Evolutionary conservation across 2,797 vertebrate species (phyloP), one percentile per base, ranked within the genome.

Genomic region (Ctenopoma multispine): DNA sequence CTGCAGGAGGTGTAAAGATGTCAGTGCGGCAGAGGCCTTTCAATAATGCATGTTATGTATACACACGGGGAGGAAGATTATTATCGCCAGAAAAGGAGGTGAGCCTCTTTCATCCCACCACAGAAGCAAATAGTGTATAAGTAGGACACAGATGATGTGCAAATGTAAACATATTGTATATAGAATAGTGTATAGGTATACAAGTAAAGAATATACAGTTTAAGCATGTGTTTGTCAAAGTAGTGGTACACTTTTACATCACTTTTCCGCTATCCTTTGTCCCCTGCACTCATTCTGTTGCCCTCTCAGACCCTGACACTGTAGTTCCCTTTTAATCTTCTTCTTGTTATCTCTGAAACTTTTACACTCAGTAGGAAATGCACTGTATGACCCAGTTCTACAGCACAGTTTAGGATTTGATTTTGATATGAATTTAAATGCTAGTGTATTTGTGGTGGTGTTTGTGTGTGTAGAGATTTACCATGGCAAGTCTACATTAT

Each of bases 311-410:
- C 70, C 70, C 69, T 63, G 40, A 29, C 48, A 64, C 54, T 77
- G 56, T 75, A 62, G 51, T 64, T 80, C 63, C 64, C 48, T 65
- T 81, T 69, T 72, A 46, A 72, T 81, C 68, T 63, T 72, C 70
- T 64, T 76, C 81, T 80, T 79, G 64, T 89, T 90, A 87, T 90
- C 86, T 75, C 49, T 57, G 18, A 82, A 90, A 86, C 77, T 82
- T 88, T 77, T 77, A 51, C 69, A 58, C 82, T 82, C 79, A 55
- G 58, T 74, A 58, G 48, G 72, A 85, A 84, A 86, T 75, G 68
- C 87, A 73, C 82, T 84, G 69, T 63, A 64, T 90, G 91, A 90
- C 90, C 90, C 86, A 92, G 69, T 91, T 92, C 78, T 80, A 38
- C 72, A 62, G 78, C 83, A 73, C 77, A 72, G 72, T 90, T 81